Evolutionary conservation across 1,140 invertebrate genomes (phyloP).

Genomic region (Habropoda laboriosa): DNA sequence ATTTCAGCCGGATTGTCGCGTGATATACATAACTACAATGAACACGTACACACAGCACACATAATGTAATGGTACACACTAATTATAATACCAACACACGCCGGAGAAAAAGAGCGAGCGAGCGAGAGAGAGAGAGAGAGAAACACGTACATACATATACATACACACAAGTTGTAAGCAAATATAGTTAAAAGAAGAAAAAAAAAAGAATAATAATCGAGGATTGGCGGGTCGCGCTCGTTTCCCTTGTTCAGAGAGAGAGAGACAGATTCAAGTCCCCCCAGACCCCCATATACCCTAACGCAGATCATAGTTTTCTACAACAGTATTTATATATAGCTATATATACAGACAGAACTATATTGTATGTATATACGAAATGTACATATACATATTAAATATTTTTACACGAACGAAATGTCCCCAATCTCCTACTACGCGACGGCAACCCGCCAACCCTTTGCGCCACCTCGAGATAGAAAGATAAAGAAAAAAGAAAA

Average conservation of each 20-base stretch:
- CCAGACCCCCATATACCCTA: too few species aligned
- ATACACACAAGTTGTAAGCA: slow-evolving; percentile 32
- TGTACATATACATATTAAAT: slow-evolving; percentile 52
- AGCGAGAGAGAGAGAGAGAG: too few species aligned
- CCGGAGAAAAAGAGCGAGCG: too few species aligned
- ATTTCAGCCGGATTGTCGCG: slow-evolving; percentile 13
- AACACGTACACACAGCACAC: slow-evolving; percentile 14
- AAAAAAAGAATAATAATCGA: too few species aligned
- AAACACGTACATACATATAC: background rate
- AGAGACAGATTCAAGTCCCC: slow-evolving; percentile 23
- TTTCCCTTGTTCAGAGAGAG: background rate
- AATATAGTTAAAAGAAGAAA: slow-evolving; percentile 36
- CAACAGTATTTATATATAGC: slow-evolving; percentile 76
- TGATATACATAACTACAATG: background rate
- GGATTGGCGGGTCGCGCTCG: slow-evolving; percentile 39
- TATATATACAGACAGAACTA: slow-evolving; percentile 50
- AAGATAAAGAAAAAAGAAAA: too few species aligned
- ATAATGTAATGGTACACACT: background rate
- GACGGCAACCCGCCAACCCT: slow-evolving; percentile 41
- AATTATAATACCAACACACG: background rate
- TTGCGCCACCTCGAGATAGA: too few species aligned
- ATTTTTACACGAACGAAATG: slow-evolving; percentile 56
- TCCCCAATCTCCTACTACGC: background rate
- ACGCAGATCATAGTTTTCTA: slow-evolving; percentile 77
- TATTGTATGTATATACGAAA: slow-evolving; percentile 31